Evolutionary conservation across 2,113 vertebrate genomes (phyloP).

Genomic region (Calidris pygmaea): DNA sequence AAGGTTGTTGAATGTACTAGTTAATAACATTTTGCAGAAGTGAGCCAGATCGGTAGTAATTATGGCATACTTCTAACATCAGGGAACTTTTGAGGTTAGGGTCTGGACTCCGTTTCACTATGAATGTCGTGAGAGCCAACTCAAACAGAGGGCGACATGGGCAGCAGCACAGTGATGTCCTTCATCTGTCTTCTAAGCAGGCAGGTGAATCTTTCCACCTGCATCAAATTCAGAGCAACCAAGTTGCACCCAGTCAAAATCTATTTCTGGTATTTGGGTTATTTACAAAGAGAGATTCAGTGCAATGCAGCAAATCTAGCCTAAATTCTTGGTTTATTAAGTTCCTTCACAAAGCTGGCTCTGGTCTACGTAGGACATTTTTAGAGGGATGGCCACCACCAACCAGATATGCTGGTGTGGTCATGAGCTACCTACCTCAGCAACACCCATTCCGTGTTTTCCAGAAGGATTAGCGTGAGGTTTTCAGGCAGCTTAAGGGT

Average conservation of each 20-base stretch:
- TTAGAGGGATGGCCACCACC: not conserved
- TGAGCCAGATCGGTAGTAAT: not conserved
- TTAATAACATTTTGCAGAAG: not conserved
- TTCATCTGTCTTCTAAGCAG: not conserved
- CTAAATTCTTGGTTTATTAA: not conserved
- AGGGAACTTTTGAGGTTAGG: not conserved
- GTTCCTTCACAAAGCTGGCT: not conserved
- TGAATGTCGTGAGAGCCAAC: fast-evolving
- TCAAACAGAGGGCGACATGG: not conserved
- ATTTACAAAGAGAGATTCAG: not conserved
- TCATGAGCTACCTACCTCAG: not conserved
- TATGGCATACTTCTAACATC: not conserved
- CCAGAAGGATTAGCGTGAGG: not conserved
- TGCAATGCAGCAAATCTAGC: not conserved
- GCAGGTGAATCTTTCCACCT: not conserved
- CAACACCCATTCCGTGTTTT: fast-evolving
- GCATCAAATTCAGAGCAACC: not conserved
- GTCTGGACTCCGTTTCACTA: not conserved
- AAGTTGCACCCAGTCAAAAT: not conserved
- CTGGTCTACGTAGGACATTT: not conserved
- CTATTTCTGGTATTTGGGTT: constrained; percentile 28
- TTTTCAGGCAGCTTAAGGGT: not conserved
- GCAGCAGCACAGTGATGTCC: not conserved
- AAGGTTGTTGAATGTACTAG: not conserved
- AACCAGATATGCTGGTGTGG: not conserved